Evolutionary conservation across 2,797 vertebrate species (phyloP).

Genomic region (Chelidonichthys spinosus): DNA sequence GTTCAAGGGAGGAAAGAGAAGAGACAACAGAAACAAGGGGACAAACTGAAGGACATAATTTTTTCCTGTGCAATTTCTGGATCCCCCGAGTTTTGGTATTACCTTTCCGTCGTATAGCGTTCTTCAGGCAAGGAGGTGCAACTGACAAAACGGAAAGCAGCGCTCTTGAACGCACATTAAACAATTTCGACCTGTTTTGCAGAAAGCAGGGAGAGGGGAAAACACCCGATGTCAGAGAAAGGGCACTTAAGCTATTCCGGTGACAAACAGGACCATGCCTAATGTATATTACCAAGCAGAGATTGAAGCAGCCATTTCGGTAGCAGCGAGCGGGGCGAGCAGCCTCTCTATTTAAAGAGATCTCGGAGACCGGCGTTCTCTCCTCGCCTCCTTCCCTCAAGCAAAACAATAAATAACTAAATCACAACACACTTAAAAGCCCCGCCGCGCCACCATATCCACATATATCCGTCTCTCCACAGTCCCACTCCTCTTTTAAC

Average conservation of each 20-base stretch:
- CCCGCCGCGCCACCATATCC: conserved; percentile 56
- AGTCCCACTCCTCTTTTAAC: conserved; percentile 64
- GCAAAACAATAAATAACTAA: conserved; percentile 78
- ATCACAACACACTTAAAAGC: conserved; percentile 79
- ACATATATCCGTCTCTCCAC: conserved; percentile 62
- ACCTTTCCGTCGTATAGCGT: conserved; percentile 10
- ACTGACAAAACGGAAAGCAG: conserved; percentile 44
- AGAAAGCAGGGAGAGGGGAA: conserved; percentile 50
- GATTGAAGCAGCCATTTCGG: conserved; percentile 67
- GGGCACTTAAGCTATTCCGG: conserved; percentile 73
- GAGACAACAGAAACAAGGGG: conserved; percentile 5
- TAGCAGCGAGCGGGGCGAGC: conserved; percentile 57
- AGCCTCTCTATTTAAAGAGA: conserved; percentile 77
- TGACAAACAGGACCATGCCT: conserved; percentile 70
- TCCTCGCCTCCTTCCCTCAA: conserved; percentile 60
- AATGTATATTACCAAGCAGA: conserved; percentile 71
- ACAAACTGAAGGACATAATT: conserved; percentile 23
- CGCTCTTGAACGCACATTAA: conserved; percentile 35
- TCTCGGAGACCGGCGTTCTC: conserved; percentile 65
- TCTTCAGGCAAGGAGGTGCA: conserved; percentile 29
- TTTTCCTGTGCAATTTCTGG: conserved; percentile 20
- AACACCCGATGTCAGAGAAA: conserved; percentile 69
- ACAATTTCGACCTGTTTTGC: conserved; percentile 48
- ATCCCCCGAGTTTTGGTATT: conserved; percentile 14
- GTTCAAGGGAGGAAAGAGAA: background rate